These are phyloP conservation scores for Pseudopipra pipra DNA, from an alignment of 2,113 vertebrate genomes.

Conservation along the genomic window DNA sequence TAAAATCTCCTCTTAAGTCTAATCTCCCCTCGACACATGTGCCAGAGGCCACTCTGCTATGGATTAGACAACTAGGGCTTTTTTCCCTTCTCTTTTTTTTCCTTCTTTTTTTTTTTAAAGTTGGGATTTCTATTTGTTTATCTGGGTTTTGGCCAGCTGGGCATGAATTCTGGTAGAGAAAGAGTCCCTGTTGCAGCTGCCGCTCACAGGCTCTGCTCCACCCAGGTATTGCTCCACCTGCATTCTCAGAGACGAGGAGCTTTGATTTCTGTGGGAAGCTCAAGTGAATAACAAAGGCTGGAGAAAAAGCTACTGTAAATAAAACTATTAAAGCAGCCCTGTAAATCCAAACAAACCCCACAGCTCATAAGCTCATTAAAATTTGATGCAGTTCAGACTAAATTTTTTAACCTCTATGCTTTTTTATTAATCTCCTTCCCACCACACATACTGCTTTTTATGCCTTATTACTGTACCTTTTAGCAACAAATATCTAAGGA, in stretches of 20 bases:
- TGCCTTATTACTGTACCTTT: slow-evolving; percentile 77
- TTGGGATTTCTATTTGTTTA: slow-evolving; percentile 41
- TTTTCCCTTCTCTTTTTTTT: background rate
- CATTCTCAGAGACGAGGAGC: slow-evolving; percentile 52
- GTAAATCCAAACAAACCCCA: slow-evolving; percentile 80
- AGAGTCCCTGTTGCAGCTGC: slow-evolving; percentile 19
- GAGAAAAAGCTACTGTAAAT: slow-evolving; percentile 78
- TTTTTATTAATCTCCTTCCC: slow-evolving; percentile 80
- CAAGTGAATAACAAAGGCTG: slow-evolving; percentile 62
- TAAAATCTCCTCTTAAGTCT: slow-evolving; percentile 59
- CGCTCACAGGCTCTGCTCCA: slow-evolving; percentile 25
- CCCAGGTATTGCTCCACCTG: slow-evolving; percentile 53
- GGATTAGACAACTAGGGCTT: slow-evolving; percentile 46
- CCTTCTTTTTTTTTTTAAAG: background rate
- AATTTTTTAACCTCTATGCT: slow-evolving; percentile 77
- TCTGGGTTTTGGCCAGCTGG: slow-evolving; percentile 59
- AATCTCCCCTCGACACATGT: slow-evolving; percentile 63
- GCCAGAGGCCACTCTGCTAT: slow-evolving; percentile 59
- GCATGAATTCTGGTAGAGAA: slow-evolving; percentile 1
- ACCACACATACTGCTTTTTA: slow-evolving; percentile 72
- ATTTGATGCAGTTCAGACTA: slow-evolving; percentile 78
- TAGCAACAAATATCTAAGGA: slow-evolving; percentile 71
- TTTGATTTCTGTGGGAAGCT: slow-evolving; percentile 64
- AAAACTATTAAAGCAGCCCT: slow-evolving; percentile 79
- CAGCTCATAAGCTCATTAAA: slow-evolving; percentile 84